Conservation (phyloP, 2,888 invertebrate species). For the Aethes cnicana region DNA sequence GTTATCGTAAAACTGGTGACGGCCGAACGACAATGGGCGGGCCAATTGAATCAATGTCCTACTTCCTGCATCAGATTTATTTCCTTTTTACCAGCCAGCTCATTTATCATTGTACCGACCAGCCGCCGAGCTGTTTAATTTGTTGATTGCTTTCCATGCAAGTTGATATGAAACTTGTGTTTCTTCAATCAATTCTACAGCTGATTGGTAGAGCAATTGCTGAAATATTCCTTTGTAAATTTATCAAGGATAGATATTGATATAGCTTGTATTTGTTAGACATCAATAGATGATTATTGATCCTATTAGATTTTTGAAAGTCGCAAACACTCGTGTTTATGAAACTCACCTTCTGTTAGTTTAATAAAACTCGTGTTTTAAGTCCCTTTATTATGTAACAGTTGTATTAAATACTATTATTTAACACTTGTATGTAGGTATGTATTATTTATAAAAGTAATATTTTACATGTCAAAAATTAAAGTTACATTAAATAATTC, state of each 20-base stretch:
- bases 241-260: neutral
- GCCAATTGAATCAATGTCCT: constrained; percentile 78
- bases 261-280: too few species aligned
- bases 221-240: neutral
- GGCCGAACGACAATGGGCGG: constrained; percentile 56
- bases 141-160: constrained; percentile 64
- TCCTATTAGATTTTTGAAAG: too few species aligned
- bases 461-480: too few species aligned
- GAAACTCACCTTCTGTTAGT: too few species aligned
- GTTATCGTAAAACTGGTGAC: constrained; percentile 52
- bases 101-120: constrained; percentile 72
- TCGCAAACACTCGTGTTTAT: too few species aligned
- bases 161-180: neutral
- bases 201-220: neutral
- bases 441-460: too few species aligned
- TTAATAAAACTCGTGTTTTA: too few species aligned
- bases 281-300: too few species aligned
- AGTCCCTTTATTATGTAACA: too few species aligned
- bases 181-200: neutral
- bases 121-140: constrained; percentile 56
- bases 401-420: too few species aligned
- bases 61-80: constrained; percentile 79
- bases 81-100: constrained; percentile 74
- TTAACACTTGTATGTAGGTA: too few species aligned
- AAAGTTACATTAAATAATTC: too few species aligned